Evolutionary conservation across 2,797 vertebrate genomes (phyloP).

Genomic region (Euphonia xanthogaster): DNA sequence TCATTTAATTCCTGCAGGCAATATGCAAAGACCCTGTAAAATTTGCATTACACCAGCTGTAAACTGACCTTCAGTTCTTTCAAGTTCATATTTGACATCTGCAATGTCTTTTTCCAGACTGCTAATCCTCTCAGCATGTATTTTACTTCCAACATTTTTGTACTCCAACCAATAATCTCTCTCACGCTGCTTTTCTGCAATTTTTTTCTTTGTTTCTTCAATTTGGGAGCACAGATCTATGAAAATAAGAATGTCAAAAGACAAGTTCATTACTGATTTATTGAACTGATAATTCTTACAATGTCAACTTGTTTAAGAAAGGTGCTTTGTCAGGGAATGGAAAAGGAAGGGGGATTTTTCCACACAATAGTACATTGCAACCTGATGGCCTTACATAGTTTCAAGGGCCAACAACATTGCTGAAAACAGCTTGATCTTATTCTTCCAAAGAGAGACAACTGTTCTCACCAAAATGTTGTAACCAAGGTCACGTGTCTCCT

Average conservation of each 20-base stretch:
- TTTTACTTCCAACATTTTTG: constrained; percentile 73
- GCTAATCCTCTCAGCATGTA: constrained; percentile 68
- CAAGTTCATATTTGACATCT: constrained; percentile 63
- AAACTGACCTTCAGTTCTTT: constrained; percentile 77
- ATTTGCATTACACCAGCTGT: neutral
- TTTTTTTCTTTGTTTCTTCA: constrained; percentile 54
- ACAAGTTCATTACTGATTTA: neutral
- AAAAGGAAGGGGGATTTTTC: neutral
- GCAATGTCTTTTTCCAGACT: constrained; percentile 72
- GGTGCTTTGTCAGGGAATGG: neutral
- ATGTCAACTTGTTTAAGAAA: neutral
- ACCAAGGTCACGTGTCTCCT: neutral
- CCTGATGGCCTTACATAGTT: neutral
- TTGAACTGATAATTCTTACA: neutral
- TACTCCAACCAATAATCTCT: constrained; percentile 78
- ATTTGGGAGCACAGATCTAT: constrained; percentile 71
- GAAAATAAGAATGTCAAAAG: neutral
- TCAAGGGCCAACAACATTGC: neutral
- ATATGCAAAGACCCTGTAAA: neutral
- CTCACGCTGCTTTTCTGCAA: constrained; percentile 65
- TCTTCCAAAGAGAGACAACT: neutral
- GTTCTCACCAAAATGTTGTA: neutral
- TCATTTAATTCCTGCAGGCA: neutral
- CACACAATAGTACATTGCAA: neutral
- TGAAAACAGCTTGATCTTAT: neutral